phyloP scores from a whole-genome alignment of 2,113 vertebrate genomes.

The Gavia stellata region DNA sequence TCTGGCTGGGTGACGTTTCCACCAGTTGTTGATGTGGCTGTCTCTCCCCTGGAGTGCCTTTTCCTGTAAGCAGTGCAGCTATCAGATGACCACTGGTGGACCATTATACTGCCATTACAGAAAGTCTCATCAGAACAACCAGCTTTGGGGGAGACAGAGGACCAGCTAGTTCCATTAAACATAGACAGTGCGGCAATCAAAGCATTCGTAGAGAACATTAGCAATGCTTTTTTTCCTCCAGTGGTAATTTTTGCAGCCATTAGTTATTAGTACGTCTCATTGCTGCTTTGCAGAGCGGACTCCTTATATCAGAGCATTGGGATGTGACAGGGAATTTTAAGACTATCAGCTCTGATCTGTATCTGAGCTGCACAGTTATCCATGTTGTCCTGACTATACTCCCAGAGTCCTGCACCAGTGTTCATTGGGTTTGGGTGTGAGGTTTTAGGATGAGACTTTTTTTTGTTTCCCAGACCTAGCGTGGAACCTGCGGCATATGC shows the following conservation, averaged over 20 bases:
- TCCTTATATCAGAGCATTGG: background rate
- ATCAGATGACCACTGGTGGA: background rate
- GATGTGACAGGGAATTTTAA: background rate
- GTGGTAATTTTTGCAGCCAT: background rate
- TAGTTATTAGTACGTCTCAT: background rate
- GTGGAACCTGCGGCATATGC: accelerated
- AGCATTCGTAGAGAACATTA: background rate
- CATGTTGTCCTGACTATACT: accelerated
- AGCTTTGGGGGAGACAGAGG: background rate
- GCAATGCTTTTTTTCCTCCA: background rate
- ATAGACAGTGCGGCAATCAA: background rate
- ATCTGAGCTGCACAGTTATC: background rate
- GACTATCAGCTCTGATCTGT: background rate
- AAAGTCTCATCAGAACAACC: background rate
- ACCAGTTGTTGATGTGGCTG: background rate
- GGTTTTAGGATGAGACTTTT: background rate
- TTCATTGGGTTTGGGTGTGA: background rate
- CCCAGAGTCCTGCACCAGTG: background rate
- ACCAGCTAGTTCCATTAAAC: background rate
- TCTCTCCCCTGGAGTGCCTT: background rate
- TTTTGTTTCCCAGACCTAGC: background rate
- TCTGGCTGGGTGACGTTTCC: background rate
- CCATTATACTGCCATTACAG: background rate
- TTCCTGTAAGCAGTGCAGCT: background rate
- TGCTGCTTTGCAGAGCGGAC: background rate